Evolutionary conservation across 2,888 invertebrate genomes (phyloP), one percentile per base, ranked within the genome.

Genomic region (Tribolium freemani): DNA sequence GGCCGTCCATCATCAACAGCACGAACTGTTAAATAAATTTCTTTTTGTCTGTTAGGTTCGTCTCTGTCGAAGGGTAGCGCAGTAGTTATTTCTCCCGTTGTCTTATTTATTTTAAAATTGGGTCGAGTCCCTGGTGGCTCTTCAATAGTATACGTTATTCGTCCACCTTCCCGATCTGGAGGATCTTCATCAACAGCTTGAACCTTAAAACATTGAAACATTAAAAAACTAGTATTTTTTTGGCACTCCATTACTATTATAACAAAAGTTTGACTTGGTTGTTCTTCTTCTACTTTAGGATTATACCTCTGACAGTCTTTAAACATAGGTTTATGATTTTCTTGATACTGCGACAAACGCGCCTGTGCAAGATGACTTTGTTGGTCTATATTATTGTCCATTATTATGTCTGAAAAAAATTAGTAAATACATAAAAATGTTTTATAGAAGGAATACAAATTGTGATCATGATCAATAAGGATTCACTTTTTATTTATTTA

Each of bases 1-100:
- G 97, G 96, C 77, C 92, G 91, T 0, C 98, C 98, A 85, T 97
- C 95, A 87, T 98, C 98, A 70, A 94, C 95, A 0, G 96, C 98
- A 84, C 95, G 92, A 5, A 98, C 95, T 31, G 96, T 96, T 58
- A 96, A 90, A 82, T 95, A 96, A 73, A 90, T 91, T 87, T 93
- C 95, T 87, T 92, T 96, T 87, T 92, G 94, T 82, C 93, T 89
- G 50, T 91, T 90, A 5, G 97, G 97, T 83, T 96, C 96, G 84
- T 98, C 98, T 77, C 97, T 91, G 88, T 97, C 96, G 86, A 97
- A 94, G 78, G 91, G 91, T 83, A 89, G 89, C 66, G 90, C 91
- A 21, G 96, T 96, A 9, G 89, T 91, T 75, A 98, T 93, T 45
- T 88, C 88, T 26, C 97, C 97, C 26, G 93, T 92, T 61, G 87